phyloP scores from a whole-genome alignment of 2,113 vertebrate genomes.

The Lophotis ruficrista region DNA sequence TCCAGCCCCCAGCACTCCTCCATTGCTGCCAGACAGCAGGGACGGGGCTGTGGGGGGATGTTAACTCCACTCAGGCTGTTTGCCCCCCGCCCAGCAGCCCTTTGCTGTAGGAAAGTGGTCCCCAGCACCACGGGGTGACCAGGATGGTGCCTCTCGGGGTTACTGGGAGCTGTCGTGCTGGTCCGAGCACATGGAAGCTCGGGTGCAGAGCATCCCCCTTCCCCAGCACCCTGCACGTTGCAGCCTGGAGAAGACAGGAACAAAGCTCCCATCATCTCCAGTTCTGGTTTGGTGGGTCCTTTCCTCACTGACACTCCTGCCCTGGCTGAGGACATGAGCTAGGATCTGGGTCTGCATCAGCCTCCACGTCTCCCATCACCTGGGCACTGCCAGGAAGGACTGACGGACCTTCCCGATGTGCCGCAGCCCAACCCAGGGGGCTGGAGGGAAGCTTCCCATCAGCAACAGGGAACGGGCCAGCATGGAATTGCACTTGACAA shows the following conservation, averaged over 20 bases:
- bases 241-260: accelerated
- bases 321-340: accelerated
- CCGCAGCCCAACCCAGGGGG: background rate
- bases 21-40: background rate
- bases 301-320: background rate
- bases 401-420: accelerated
- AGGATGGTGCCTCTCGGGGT: background rate
- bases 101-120: background rate
- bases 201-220: accelerated
- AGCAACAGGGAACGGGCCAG: background rate
- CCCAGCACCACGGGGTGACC: accelerated
- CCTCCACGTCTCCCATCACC: background rate
- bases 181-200: accelerated
- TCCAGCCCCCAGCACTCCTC: background rate
- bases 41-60: background rate
- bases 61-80: background rate
- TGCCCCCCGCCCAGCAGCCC: background rate
- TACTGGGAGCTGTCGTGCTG: no score
- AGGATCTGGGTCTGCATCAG: background rate
- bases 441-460: background rate
- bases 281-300: accelerated
- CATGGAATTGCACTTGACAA: background rate
- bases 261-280: background rate
- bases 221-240: background rate
- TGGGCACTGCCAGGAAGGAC: background rate